Evolutionary conservation across 2,113 vertebrate genomes (phyloP).

Genomic region (Xenopus laevis): DNA sequence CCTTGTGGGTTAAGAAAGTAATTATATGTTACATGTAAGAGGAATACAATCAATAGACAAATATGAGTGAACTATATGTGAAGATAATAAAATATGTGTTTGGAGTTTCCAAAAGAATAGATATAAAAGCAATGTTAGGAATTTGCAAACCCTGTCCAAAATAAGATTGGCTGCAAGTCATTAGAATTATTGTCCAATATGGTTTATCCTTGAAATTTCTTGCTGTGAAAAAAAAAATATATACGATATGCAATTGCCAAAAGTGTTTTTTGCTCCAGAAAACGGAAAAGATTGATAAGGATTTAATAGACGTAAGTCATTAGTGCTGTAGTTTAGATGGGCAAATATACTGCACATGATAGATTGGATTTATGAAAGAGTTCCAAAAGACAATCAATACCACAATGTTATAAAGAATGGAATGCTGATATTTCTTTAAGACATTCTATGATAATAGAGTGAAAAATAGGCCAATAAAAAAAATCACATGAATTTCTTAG

Average conservation of each 20-base stretch:
- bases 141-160: conserved; percentile 38
- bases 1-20: conserved; percentile 15
- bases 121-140: conserved; percentile 33
- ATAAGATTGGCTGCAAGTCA: conserved; percentile 43
- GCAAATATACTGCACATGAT: conserved; percentile 38
- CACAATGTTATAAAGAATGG: conserved; percentile 21
- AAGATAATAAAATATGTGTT: conserved; percentile 26
- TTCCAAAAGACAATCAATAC: conserved; percentile 37
- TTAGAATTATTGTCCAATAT: conserved; percentile 44
- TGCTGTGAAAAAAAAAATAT: conserved; percentile 28
- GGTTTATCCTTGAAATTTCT: conserved; percentile 28
- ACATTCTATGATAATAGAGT: not conserved
- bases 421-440: conserved; percentile 33
- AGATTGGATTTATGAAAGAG: conserved; percentile 26
- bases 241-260: conserved; percentile 14
- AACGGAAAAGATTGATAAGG: conserved; percentile 41
- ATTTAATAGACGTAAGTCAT: conserved; percentile 40
- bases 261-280: conserved; percentile 19
- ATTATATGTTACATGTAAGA: conserved; percentile 21
- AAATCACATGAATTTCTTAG: conserved; percentile 3
- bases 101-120: conserved; percentile 15
- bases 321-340: conserved; percentile 38
- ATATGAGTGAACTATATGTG: conserved; percentile 5
- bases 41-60: conserved; percentile 14
- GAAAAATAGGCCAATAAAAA: not conserved